Evolutionary conservation across 2,113 vertebrate species (phyloP), one percentile per base, ranked within the genome.

Genomic region (Tachysurus fulvidraco): DNA sequence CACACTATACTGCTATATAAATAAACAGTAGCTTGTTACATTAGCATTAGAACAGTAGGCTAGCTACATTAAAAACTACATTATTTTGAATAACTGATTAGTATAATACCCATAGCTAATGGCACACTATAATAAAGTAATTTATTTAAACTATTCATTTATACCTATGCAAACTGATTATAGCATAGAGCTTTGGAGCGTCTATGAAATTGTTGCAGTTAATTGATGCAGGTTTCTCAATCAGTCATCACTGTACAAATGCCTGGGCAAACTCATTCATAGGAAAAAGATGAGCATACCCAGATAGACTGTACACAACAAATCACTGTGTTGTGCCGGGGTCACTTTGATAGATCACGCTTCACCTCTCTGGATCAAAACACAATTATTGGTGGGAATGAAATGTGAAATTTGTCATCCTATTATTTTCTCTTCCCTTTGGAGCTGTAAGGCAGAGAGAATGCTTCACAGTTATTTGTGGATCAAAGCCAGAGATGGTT

Each of bases 401-500:
- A 67, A 80, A 76, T 65, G 59, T 88, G 77, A 83, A 50, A 88
- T 82, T 81, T 86, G 81, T 85, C 76, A 83, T 84, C 59, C 60
- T 36, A 77, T 86, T 88, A 86, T 84, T 86, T 84, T 23, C 65
- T 17, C 73, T 65, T 81, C 67, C 76, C 54, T 19, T 79, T 69
- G 52, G 46, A 84, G 67, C 73, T 85, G 10, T 2, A 81, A 46
- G 44, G 60, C 69, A 84, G 55, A 83, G 23, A 67, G 55, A 16
- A 74, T 55, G 69, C 55, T 81, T 65, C 78, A 55, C 13, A 4
- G 59, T 86, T 81, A 83, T 89, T 80, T 36, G 25, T 50, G 62
- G 78, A 85, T 89, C 87, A 89, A 88, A 88, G 84, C 82, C 77
- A 69, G 80, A 64, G 19, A 62, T 74, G 62, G 25, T 21, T 81